Evolutionary conservation across 2,113 vertebrate genomes (phyloP).

Genomic region (Misgurnus anguillicaudatus): DNA sequence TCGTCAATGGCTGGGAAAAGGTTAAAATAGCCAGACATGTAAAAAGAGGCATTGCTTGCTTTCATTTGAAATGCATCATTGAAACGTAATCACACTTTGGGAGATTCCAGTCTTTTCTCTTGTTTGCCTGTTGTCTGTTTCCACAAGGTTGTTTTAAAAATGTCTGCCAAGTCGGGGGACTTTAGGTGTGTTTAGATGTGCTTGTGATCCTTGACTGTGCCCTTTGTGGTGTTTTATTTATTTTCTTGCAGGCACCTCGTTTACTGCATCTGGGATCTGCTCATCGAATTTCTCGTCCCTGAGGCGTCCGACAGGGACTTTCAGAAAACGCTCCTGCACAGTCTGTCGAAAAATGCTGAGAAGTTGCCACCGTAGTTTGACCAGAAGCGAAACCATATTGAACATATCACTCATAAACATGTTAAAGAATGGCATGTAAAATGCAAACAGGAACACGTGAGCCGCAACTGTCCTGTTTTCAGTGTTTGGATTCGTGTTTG

Average conservation of each 20-base stretch:
- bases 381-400: background rate
- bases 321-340: constrained; percentile 71
- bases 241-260: constrained; percentile 84
- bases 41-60: too few relatives aligned
- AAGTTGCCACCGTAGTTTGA: constrained; percentile 56
- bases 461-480: background rate
- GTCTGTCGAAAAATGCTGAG: constrained; percentile 69
- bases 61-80: too few relatives aligned
- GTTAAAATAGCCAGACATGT: too few relatives aligned
- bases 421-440: background rate
- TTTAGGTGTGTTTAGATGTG: background rate
- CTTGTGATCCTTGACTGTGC: constrained; percentile 9
- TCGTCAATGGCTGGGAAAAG: too few relatives aligned
- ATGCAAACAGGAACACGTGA: constrained; percentile 13
- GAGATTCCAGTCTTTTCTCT: too few relatives aligned
- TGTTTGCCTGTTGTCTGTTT: too few relatives aligned
- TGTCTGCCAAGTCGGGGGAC: background rate
- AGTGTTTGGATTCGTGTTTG: background rate
- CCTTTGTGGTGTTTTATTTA: background rate
- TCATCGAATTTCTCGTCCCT: constrained; percentile 88
- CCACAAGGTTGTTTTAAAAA: too few relatives aligned
- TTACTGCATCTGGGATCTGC: constrained; percentile 87
- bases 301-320: constrained; percentile 72
- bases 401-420: background rate
- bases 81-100: too few relatives aligned